Evolutionary conservation across 2,797 vertebrate genomes (phyloP), one percentile per base, ranked within the genome.

Genomic region (Anas bernieri): DNA sequence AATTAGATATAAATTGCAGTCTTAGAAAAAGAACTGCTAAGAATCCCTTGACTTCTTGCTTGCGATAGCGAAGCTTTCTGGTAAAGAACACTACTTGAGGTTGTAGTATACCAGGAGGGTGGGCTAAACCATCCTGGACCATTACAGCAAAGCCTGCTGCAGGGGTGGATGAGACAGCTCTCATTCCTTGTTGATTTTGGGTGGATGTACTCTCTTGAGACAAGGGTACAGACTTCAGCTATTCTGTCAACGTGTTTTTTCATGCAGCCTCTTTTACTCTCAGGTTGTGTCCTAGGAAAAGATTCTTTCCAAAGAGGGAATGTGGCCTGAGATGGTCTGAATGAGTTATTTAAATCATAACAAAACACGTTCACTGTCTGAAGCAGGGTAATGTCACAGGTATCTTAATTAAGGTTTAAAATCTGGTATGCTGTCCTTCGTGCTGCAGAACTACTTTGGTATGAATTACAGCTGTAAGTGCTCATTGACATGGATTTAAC

Each of bases 381-480:
- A 1, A 1, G 4, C 33, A 73, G 4, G n/a, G 16, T 41, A 25
- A 17, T n/a, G 50, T 76, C n/a, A 22, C 1, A 1, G 37, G 4
- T 64, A 35, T 16, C 8, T 37, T 68, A 7, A 0, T 83, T 72
- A 68, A 81, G 12, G 20, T 74, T 69, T 37, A 39, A 58, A 43
- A 46, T 68, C 28, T 46, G 13, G 8, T 77, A 45, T 9, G 14
- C 17, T 61, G 3, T 77, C 48, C 56, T 68, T 78, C 37, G 22
- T 86, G 10, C 22, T 92, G 73, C 31, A 66, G 41, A 58, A 15
- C 26, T 63, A 1, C 45, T 11, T 58, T 78, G 28, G 5, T 46
- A 11, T 8, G 11, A 79, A n/a, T 66, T 80, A 39, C 9, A 48
- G 15, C 48, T 63, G 2, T 79, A 64, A 77, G 45, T 31, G 17